Conservation (phyloP, 2,113 vertebrate species). For the Lepidothrix coronata region DNA sequence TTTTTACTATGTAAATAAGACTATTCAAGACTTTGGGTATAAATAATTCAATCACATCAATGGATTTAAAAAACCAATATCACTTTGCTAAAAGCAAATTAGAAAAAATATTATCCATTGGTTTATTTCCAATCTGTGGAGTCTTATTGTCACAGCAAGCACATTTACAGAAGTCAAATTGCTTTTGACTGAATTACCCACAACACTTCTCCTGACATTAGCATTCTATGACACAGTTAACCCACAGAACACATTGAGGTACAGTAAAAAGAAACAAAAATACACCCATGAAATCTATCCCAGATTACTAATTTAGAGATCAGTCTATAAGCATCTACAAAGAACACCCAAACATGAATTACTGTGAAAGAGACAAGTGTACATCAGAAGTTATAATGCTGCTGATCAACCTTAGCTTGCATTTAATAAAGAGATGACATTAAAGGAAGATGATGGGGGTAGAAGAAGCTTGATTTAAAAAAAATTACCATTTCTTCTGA, state of each 20-base stretch:
- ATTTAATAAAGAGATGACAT: neutral
- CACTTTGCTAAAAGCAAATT: neutral
- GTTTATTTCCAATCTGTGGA: neutral
- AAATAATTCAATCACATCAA: neutral
- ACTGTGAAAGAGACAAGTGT: neutral
- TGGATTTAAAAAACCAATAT: neutral
- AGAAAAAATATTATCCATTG: neutral
- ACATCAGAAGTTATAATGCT: neutral
- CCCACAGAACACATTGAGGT: neutral
- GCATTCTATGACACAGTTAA: neutral
- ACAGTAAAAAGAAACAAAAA: neutral
- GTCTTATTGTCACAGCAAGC: neutral
- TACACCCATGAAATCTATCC: neutral
- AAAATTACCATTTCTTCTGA: slow-evolving; percentile 85
- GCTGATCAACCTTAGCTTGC: neutral
- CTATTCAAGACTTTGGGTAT: neutral
- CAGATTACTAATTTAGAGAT: neutral
- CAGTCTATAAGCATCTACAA: neutral
- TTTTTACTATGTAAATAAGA: neutral
- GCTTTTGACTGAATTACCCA: neutral
- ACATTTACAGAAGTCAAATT: neutral
- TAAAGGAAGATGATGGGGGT: neutral
- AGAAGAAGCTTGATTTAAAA: neutral
- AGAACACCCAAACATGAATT: neutral
- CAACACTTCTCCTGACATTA: neutral